phyloP scores from a whole-genome alignment of 2,888 invertebrate species.

The Netelia virgata region DNA sequence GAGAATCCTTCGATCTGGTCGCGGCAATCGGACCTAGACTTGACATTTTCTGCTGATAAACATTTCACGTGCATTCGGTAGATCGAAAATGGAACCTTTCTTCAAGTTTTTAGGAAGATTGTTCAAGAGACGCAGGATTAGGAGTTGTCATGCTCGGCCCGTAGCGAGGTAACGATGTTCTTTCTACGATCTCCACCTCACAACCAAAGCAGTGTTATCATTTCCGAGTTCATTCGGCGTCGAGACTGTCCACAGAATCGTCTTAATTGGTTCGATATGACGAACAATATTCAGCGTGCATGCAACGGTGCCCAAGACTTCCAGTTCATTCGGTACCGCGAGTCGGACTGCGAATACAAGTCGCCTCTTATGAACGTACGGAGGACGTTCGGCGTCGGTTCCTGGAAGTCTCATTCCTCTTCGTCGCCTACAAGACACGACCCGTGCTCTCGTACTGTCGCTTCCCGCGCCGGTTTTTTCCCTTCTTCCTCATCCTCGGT shows the following conservation, averaged over 20 bases:
- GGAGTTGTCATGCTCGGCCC: too few relatives aligned
- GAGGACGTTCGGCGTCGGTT: constrained; percentile 31
- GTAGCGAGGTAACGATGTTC: too few relatives aligned
- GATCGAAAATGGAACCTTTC: too few relatives aligned
- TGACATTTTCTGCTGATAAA: too few relatives aligned
- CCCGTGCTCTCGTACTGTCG: constrained; percentile 53
- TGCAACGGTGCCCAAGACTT: not conserved
- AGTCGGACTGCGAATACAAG: constrained; percentile 14
- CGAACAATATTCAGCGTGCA: constrained; percentile 4
- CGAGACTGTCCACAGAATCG: not conserved
- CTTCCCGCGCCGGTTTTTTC: constrained; percentile 40
- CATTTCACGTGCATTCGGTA: too few relatives aligned
- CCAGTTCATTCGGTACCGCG: not conserved
- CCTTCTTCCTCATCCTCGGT: constrained; percentile 37
- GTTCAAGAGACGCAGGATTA: too few relatives aligned
- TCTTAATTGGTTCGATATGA: constrained; percentile 21
- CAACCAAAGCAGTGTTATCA: not conserved
- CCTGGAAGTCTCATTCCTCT: constrained; percentile 36
- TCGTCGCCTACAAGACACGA: constrained; percentile 43
- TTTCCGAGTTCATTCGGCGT: not conserved
- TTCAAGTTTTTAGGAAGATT: too few relatives aligned
- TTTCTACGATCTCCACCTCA: not conserved
- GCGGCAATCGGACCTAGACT: not conserved
- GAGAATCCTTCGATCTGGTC: not conserved
- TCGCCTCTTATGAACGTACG: constrained; percentile 17